Evolutionary conservation across 2,888 invertebrate genomes (phyloP).

Genomic region (Noctua fimbriata): DNA sequence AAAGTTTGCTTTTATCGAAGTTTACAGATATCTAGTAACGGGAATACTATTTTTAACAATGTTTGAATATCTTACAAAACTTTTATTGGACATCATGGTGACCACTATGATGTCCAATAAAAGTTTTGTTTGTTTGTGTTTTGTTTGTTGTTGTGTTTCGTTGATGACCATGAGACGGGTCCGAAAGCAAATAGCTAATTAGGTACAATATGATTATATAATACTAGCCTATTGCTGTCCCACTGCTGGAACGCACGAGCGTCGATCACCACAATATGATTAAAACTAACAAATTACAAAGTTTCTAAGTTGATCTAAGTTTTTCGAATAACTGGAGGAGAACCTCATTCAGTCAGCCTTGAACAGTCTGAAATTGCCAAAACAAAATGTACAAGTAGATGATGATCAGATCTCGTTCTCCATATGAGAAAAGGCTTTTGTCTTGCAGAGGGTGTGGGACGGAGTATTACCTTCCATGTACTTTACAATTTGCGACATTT

Average conservation of each 20-base stretch:
- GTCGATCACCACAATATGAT: too few relatives aligned
- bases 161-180: neutral
- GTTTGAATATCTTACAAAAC: slow-evolving; percentile 1
- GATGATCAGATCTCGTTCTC: neutral
- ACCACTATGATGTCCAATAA: too few relatives aligned
- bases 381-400: neutral
- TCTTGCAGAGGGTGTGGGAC: neutral
- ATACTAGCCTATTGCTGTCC: too few relatives aligned
- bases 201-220: too few relatives aligned
- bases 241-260: too few relatives aligned
- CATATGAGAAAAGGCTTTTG: neutral
- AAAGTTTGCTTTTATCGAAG: slow-evolving; percentile 17
- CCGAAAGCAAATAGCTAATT: neutral
- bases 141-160: too few relatives aligned
- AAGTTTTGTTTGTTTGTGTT: too few relatives aligned
- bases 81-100: neutral
- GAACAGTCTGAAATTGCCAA: neutral
- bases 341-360: neutral
- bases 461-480: neutral
- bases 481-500: slow-evolving; percentile 17
- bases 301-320: neutral
- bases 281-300: neutral
- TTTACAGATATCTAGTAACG: slow-evolving; percentile 16
- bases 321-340: neutral
- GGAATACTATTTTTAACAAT: slow-evolving; percentile 3